phyloP scores from a whole-genome alignment of 1,140 invertebrate species.

The Ganaspis sp. region DNA sequence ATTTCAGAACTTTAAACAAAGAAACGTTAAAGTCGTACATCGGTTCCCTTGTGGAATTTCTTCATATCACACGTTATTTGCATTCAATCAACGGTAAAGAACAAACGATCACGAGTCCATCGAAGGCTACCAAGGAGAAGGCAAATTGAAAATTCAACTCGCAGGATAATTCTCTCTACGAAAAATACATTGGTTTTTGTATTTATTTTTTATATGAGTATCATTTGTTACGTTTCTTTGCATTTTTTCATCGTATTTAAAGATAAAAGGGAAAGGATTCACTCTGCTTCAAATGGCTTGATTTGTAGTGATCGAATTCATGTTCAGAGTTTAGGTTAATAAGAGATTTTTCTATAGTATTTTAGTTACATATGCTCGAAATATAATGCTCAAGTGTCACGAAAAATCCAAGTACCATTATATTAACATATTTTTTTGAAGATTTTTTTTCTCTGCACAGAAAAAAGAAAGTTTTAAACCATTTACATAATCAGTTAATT shows the following conservation, averaged over 20 bases:
- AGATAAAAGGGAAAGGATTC: neutral
- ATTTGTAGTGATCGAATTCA: neutral
- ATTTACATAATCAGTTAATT: no score
- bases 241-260: neutral
- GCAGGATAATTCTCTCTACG: neutral
- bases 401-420: no score
- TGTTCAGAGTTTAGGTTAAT: neutral
- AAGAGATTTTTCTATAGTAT: slow-evolving; percentile 38
- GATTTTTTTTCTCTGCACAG: no score
- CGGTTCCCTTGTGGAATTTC: slow-evolving; percentile 78
- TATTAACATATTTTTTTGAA: no score
- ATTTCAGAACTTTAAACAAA: slow-evolving; percentile 78
- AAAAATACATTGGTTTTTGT: neutral
- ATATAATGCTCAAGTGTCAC: no score
- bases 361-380: slow-evolving; percentile 9
- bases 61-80: slow-evolving; percentile 79
- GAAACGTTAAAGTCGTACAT: slow-evolving; percentile 81
- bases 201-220: slow-evolving; percentile 3
- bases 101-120: slow-evolving; percentile 40
- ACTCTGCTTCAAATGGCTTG: neutral
- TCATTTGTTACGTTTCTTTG: neutral
- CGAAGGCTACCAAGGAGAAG: slow-evolving; percentile 31
- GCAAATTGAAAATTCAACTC: neutral
- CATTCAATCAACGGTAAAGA: slow-evolving; percentile 71
- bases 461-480: no score